A percentile compares a stretch with the other conserved stretches of the same genome.
phyloP scores from a whole-genome alignment of 1,140 invertebrate genomes.

The Aporrectodea caliginosa region DNA sequence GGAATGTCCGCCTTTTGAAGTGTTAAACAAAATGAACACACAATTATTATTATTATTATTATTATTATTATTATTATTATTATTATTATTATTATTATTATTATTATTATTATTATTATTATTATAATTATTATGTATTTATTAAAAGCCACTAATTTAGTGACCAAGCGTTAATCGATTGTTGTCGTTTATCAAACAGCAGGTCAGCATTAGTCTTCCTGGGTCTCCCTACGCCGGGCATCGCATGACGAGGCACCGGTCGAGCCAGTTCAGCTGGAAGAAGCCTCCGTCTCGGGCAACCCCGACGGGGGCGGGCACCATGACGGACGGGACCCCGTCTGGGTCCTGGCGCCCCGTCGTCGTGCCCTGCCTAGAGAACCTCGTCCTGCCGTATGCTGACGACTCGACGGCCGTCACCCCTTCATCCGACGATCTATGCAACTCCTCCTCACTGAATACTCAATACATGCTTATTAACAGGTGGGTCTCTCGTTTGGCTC shows the following conservation, averaged over 20 bases:
- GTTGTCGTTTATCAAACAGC: too few relatives aligned
- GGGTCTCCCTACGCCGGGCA: conserved; percentile 91
- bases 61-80: too few relatives aligned
- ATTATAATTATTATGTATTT: too few relatives aligned
- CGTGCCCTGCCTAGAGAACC: conserved; percentile 87
- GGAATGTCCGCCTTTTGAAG: too few relatives aligned
- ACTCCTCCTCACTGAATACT: conserved; percentile 41
- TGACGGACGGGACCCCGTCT: conserved; percentile 48
- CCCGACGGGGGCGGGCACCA: not conserved
- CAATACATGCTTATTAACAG: too few relatives aligned
- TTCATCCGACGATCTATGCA: conserved; percentile 81
- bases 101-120: too few relatives aligned
- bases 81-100: too few relatives aligned
- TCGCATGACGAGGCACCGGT: conserved; percentile 69
- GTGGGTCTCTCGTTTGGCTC: too few relatives aligned
- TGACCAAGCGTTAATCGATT: too few relatives aligned
- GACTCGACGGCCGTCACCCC: conserved; percentile 96
- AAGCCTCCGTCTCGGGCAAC: conserved; percentile 39
- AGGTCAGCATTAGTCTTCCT: conserved; percentile 73
- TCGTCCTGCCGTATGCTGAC: conserved; percentile 93
- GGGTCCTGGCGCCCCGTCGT: conserved; percentile 78
- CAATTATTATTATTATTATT: too few relatives aligned
- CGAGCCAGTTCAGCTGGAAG: conserved; percentile 84
- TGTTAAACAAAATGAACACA: too few relatives aligned
- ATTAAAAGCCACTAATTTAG: too few relatives aligned